phyloP scores from a whole-genome alignment of 2,797 vertebrate species.

The Australoheros facetus region DNA sequence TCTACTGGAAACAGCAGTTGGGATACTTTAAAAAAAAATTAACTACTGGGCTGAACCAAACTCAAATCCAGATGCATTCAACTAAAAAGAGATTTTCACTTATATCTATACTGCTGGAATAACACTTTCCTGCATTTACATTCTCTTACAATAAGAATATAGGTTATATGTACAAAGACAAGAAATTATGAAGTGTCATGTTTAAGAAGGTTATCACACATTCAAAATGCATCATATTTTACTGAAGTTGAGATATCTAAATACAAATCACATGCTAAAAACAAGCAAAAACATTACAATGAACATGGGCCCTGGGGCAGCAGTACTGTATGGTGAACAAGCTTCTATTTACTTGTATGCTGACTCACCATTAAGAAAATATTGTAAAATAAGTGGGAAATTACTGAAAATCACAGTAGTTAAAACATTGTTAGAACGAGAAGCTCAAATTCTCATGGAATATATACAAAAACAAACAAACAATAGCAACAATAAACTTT shows the following conservation, averaged over 20 bases:
- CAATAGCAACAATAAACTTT: background rate
- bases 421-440: background rate
- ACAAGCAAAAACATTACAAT: background rate
- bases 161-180: background rate
- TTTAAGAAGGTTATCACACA: background rate
- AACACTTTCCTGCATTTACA: background rate
- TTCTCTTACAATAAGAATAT: background rate
- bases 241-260: rapidly evolving
- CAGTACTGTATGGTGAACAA: background rate
- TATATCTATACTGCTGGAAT: background rate
- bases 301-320: background rate
- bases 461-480: background rate
- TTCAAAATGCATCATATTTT: background rate
- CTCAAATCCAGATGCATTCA: background rate
- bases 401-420: background rate
- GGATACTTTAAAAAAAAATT: too few relatives aligned
- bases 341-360: background rate
- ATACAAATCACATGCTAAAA: background rate
- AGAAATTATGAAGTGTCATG: background rate
- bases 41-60: background rate
- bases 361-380: background rate
- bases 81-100: background rate
- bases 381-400: background rate
- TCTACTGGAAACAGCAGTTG: background rate
- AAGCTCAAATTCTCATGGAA: background rate